phyloP scores from a whole-genome alignment of 2,888 invertebrate genomes.

The Scaptomyza caliginosa region DNA sequence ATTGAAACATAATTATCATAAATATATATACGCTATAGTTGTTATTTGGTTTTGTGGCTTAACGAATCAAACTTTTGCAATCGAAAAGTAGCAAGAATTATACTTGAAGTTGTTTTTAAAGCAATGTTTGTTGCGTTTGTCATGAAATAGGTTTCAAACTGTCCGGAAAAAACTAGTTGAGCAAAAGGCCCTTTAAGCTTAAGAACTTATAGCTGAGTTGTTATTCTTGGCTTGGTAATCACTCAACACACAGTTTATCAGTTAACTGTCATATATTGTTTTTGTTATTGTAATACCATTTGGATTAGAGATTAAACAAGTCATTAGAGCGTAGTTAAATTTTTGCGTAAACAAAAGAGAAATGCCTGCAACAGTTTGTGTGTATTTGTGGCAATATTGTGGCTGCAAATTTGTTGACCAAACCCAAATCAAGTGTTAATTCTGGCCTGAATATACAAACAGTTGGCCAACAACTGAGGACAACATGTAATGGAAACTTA shows the following conservation, averaged over 20 bases:
- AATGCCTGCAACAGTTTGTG: conserved; percentile 5
- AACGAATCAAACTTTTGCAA: not conserved
- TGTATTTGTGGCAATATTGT: not conserved
- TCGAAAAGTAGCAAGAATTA: not conserved
- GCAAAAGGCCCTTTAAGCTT: too few relatives aligned
- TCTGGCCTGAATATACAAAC: conserved; percentile 10
- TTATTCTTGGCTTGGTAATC: too few relatives aligned
- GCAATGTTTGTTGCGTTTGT: too few relatives aligned
- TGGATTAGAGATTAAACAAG: not conserved
- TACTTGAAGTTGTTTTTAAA: too few relatives aligned
- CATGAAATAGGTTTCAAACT: too few relatives aligned
- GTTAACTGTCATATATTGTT: not conserved
- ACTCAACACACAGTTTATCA: not conserved
- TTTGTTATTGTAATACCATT: not conserved
- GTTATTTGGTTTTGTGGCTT: not conserved
- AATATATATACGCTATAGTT: conserved; percentile 8
- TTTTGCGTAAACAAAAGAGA: conserved; percentile 10
- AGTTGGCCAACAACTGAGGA: not conserved
- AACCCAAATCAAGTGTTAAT: conserved; percentile 47
- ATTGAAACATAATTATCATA: conserved; percentile 36
- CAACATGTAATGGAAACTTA: conserved; percentile 41
- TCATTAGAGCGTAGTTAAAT: not conserved
- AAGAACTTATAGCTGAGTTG: too few relatives aligned
- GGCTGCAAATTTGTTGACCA: conserved; percentile 43
- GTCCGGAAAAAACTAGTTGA: too few relatives aligned